A percentile compares a stretch with the other conserved stretches of the same genome.
phyloP scores from a whole-genome alignment of 2,888 invertebrate species.

The Standfussiana lucernea region DNA sequence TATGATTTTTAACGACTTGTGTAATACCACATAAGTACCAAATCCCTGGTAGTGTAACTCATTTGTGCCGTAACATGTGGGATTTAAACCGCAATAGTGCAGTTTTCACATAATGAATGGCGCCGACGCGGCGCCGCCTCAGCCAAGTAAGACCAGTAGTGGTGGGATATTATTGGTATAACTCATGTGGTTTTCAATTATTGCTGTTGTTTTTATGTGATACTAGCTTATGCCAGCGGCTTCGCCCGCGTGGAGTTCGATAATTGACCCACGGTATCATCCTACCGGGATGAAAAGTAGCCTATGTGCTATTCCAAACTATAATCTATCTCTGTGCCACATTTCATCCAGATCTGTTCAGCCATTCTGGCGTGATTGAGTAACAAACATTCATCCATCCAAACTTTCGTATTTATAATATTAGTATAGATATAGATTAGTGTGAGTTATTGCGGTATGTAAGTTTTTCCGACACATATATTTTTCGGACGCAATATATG shows the following conservation, averaged over 20 bases:
- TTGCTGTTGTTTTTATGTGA: conserved; percentile 3
- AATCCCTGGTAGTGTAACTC: conserved; percentile 23
- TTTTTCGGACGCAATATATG: neutral
- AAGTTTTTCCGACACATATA: neutral
- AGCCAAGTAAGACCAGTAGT: conserved; percentile 22
- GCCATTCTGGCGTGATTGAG: too few relatives aligned
- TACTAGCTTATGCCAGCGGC: too few relatives aligned
- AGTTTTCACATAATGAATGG: conserved; percentile 55
- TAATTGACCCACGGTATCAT: too few relatives aligned
- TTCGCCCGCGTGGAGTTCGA: too few relatives aligned
- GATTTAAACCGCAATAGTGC: conserved; percentile 44
- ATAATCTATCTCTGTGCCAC: too few relatives aligned
- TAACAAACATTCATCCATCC: too few relatives aligned
- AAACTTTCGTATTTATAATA: too few relatives aligned
- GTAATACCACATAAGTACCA: neutral
- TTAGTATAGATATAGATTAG: too few relatives aligned
- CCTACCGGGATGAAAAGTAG: too few relatives aligned
- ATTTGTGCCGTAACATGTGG: conserved; percentile 44
- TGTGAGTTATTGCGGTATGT: neutral
- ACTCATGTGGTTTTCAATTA: neutral
- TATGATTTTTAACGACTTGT: neutral
- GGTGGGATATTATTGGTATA: conserved; percentile 27
- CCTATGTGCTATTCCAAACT: too few relatives aligned
- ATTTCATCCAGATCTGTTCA: too few relatives aligned
- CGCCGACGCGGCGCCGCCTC: conserved; percentile 25